Conservation (phyloP, 2,113 vertebrate species). For the Bos javanicus region DNA sequence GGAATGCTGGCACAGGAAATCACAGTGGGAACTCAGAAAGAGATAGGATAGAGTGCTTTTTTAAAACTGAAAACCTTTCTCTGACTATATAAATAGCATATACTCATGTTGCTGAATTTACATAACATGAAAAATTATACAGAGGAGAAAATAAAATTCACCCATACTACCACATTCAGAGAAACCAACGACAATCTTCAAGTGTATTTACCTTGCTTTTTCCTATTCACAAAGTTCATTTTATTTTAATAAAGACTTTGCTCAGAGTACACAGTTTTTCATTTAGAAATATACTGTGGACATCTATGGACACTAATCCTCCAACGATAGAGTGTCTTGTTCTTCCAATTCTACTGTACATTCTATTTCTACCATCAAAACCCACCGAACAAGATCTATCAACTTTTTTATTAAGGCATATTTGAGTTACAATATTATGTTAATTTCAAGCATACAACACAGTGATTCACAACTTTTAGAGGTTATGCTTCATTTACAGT, state of each 20-base stretch:
- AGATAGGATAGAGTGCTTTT: not conserved
- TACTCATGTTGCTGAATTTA: slow-evolving; percentile 8
- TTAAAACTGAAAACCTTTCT: slow-evolving; percentile 33
- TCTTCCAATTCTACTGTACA: not conserved
- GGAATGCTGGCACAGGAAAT: not conserved
- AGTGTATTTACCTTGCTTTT: not conserved
- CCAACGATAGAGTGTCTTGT: not conserved
- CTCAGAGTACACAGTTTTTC: not conserved
- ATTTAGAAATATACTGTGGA: not conserved
- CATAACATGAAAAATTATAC: slow-evolving; percentile 27
- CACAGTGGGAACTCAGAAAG: not conserved
- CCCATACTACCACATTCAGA: not conserved
- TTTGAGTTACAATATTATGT: not conserved
- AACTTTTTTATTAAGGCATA: not conserved
- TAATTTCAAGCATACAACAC: not conserved
- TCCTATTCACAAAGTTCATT: not conserved
- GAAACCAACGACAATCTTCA: not conserved
- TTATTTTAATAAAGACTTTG: not conserved
- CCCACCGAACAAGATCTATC: not conserved
- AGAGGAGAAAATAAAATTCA: slow-evolving; percentile 32
- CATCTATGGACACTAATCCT: not conserved
- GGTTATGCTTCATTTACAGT: not conserved
- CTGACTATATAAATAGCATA: slow-evolving; percentile 45
- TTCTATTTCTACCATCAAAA: not conserved
- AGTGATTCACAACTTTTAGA: not conserved